Base-by-base conservation (phyloP, 2,888 invertebrate genomes). In the Ypsolopha scabrella region DNA sequence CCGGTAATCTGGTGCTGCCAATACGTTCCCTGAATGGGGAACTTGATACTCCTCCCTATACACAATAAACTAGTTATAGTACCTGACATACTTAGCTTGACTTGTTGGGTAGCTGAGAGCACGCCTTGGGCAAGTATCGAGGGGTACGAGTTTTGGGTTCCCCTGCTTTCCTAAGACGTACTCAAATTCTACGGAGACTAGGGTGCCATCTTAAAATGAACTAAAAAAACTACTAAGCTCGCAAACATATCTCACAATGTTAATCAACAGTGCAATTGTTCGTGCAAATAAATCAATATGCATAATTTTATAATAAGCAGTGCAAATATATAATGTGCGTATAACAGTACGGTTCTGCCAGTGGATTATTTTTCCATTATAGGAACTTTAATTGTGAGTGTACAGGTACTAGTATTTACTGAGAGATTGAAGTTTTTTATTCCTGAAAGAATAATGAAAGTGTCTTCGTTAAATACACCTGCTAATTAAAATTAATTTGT, bases 11-110 rank as follows among this genome's bases (percentile, higher is more conserved):
- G 74, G 94, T 95, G 87, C 95, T 95, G 75, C 95, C 95, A 60
- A 95, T 89, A 58, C 96, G 91, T 85, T 96, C 96, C 72, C 96
- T 90, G 88, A 95, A 95, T 65, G 95, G 94, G 63, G 94, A 95
- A 85, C 91, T 94, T 63, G 87, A 87, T 60, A 87, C 87, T 64
- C 89, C 89, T 79, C 87, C 80, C 82, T 87, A 76, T 63, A 53
- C 52, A 55, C 50, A 68, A 75, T 67, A 11, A 43, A 14, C 8
- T 6, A 33, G 44, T 46, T n/a, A 34, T 6, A 33, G 8, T 46
- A 46, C 9, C 34, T 14, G 35, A 10, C 7, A 39, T 11, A 39
- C 39, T 10, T 6, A 38, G 39, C 24, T 3, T 24, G 24, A 24
- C 24, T 24, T 24, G 4, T 24, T 4, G 39, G 39, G 11, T 10